Percentiles rank a stretch among this genome's conserved stretches.
These are phyloP conservation scores for Delichon dasypus DNA, from an alignment of 2,797 vertebrate genomes.

Conservation along the genomic window DNA sequence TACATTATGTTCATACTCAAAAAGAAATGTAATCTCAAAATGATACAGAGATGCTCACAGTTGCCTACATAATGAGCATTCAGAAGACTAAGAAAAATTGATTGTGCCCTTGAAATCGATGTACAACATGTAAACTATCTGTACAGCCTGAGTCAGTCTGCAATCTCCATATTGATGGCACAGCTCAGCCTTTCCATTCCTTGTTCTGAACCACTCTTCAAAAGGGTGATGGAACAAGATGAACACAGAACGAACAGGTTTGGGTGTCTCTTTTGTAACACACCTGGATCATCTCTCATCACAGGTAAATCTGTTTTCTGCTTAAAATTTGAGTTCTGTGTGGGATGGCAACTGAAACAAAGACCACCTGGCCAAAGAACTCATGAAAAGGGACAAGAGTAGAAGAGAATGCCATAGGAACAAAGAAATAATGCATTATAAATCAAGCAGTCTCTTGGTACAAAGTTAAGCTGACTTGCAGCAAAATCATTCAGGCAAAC, in stretches of 20 bases:
- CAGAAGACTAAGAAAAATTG: background rate
- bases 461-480: background rate
- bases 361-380: background rate
- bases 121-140: background rate
- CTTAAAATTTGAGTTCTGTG: background rate
- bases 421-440: background rate
- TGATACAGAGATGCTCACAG: background rate
- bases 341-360: background rate
- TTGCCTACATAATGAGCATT: background rate
- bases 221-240: background rate
- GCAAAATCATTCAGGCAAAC: background rate
- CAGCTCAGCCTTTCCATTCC: background rate
- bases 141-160: background rate
- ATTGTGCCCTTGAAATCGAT: background rate
- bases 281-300: background rate
- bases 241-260: background rate
- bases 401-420: background rate
- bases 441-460: background rate
- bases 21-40: conserved; percentile 11
- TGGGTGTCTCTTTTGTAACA: background rate
- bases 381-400: background rate
- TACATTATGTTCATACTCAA: background rate
- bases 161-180: background rate
- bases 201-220: background rate
- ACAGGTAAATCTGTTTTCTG: background rate